Conservation (phyloP, 2,888 invertebrate genomes). For the Hofmannophila pseudospretella region DNA sequence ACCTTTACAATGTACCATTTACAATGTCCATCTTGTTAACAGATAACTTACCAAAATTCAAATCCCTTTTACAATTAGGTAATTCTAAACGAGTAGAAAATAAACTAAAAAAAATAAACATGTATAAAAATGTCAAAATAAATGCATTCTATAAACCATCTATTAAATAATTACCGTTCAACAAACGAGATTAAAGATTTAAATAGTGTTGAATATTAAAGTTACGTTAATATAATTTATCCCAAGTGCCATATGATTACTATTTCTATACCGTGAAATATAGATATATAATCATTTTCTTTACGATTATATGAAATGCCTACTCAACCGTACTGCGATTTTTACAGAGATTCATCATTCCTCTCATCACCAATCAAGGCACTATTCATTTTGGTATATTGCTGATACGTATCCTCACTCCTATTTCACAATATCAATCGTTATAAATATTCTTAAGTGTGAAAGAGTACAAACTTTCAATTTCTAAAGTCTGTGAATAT, state of each 20-base stretch:
- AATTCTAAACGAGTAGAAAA: conserved; percentile 63
- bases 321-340: conserved; percentile 50
- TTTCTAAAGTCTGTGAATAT: conserved; percentile 43
- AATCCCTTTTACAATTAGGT: conserved; percentile 46
- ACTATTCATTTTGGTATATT: conserved; percentile 76
- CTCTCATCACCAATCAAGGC: conserved; percentile 65
- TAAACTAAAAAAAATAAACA: conserved; percentile 64
- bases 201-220: conserved; percentile 50
- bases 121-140: conserved; percentile 72
- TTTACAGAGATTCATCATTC: conserved; percentile 50
- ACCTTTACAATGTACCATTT: conserved; percentile 15
- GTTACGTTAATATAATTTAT: conserved; percentile 56
- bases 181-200: conserved; percentile 62
- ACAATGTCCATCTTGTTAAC: conserved; percentile 47
- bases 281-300: conserved; percentile 73
- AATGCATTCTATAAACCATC: conserved; percentile 73
- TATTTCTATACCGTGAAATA: conserved; percentile 77
- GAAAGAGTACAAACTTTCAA: conserved; percentile 60
- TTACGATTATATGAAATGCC: conserved; percentile 40
- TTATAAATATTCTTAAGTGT: conserved; percentile 57
- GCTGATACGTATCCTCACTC: conserved; percentile 76
- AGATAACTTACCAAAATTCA: conserved; percentile 74
- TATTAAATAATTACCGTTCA: conserved; percentile 67
- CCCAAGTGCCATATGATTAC: conserved; percentile 72
- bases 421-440: conserved; percentile 68